Conservation (phyloP, 2,797 vertebrate genomes). For the Megaceryle alcyon region DNA sequence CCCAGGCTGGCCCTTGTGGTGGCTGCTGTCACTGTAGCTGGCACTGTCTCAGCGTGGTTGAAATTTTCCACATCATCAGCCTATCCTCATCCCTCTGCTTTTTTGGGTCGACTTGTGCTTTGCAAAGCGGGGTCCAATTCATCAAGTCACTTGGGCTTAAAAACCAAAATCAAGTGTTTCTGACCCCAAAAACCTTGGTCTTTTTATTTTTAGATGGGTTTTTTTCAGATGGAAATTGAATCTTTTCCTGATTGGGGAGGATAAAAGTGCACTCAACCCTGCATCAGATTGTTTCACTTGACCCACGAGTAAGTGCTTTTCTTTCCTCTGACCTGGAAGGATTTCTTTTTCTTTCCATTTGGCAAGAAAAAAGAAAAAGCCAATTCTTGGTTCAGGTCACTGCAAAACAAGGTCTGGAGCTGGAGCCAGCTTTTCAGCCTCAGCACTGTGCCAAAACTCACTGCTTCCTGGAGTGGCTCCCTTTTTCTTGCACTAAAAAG, state of each 20-base stretch:
- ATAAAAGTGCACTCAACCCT: slow-evolving; percentile 16
- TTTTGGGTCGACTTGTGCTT: background rate
- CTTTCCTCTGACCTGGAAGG: slow-evolving; percentile 65
- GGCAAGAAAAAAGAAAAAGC: slow-evolving; percentile 31
- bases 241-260: background rate
- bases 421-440: slow-evolving; percentile 8
- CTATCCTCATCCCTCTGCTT: background rate
- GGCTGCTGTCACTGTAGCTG: background rate
- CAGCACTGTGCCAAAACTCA: background rate
- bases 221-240: background rate
- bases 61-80: background rate
- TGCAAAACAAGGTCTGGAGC: slow-evolving; percentile 35
- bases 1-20: accelerated
- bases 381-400: slow-evolving; percentile 33
- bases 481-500: background rate
- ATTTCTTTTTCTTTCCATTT: slow-evolving; percentile 58
- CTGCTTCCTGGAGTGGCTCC: background rate
- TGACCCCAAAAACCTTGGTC: background rate
- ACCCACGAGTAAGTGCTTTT: slow-evolving; percentile 41
- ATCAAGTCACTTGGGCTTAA: background rate
- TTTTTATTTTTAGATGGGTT: background rate
- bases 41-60: background rate
- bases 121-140: background rate
- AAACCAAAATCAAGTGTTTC: background rate
- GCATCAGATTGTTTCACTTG: slow-evolving; percentile 40